Evolutionary conservation across 2,888 invertebrate genomes (phyloP), one percentile per base, ranked within the genome.

Genomic region (Orthosia cruda): DNA sequence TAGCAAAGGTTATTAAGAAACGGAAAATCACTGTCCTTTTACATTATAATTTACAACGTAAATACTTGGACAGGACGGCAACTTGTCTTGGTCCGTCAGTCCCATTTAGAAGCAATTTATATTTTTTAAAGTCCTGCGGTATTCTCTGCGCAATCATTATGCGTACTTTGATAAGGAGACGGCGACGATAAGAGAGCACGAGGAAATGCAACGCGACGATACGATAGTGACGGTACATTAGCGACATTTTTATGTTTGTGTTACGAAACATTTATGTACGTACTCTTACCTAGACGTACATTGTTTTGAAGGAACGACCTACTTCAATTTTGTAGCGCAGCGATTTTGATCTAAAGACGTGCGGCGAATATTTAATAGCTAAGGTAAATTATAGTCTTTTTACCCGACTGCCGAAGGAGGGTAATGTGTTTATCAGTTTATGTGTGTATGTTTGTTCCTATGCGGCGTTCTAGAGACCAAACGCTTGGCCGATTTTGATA

Each of bases 101-200:
- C 59, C 49, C 47, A 67, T 73, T 72, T 77, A 77, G 77, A 84
- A 74, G 80, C 79, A 73, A 85, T 88, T n/a, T n/a, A n/a, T 88
- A 85, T 88, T 90, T 87, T 80, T 82, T 84, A 87, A 80, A 13
- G 71, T 69, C 77, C 68, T 54, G 68, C 63, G 69, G 85, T 79
- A 80, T 74, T 84, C 81, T 84, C 74, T 81, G 80, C 87, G 88
- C 89, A 93, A 93, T 92, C 91, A 88, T 87, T 89, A 88, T 90
- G 89, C 90, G 91, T 87, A 90, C 85, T 89, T 88, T 86, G 94
- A 95, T 95, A 95, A 94, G 87, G 80, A 72, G 57, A 70, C 89
- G 93, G 78, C 71, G 52, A 66, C 89, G 93, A 95, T 95, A 95
- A 93, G 87, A 89, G 87, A 88, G 90, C 91, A 94, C 92, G 91